Conservation (phyloP, 2,113 vertebrate species). For the Plecotus auritus region DNA sequence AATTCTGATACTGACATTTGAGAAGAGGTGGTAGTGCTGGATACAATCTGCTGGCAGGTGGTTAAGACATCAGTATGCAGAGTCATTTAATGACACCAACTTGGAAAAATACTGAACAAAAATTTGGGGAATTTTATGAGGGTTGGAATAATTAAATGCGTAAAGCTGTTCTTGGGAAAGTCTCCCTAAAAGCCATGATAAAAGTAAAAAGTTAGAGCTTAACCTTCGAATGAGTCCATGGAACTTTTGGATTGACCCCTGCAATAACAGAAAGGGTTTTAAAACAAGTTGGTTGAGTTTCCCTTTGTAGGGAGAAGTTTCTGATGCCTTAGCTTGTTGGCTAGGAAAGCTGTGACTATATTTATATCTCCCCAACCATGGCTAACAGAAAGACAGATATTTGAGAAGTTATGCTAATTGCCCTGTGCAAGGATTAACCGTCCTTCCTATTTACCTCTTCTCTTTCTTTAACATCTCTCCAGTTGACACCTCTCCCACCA, state of each 20-base stretch:
- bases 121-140: background rate
- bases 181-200: background rate
- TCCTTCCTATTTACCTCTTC: background rate
- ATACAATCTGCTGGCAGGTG: background rate
- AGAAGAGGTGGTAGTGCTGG: background rate
- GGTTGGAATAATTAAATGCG: background rate
- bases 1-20: background rate
- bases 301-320: background rate
- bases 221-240: background rate
- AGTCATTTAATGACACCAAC: background rate
- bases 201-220: background rate
- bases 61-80: background rate
- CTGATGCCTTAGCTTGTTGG: background rate
- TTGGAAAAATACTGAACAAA: background rate
- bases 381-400: background rate
- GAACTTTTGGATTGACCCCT: background rate
- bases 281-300: background rate
- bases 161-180: background rate
- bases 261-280: background rate
- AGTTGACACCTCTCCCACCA: background rate
- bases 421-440: background rate
- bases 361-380: background rate
- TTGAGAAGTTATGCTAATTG: background rate
- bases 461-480: background rate
- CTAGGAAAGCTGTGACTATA: background rate